Evolutionary conservation across 1,140 invertebrate species (phyloP), one percentile per base, ranked within the genome.

Genomic region (Penaeus indicus): DNA sequence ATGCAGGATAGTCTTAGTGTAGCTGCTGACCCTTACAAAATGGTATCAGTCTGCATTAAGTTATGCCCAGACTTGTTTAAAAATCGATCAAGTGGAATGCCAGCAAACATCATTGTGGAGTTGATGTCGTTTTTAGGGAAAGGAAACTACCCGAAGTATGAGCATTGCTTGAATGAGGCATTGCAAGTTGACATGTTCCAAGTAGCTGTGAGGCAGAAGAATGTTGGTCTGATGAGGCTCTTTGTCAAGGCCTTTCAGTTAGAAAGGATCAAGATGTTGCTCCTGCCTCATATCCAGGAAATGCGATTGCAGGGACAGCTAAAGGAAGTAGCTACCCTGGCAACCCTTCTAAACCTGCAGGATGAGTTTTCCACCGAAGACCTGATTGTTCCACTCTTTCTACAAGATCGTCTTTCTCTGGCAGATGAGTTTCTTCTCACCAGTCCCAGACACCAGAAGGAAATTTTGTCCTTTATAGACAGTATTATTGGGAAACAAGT

Each of bases 371-470:
- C 86, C 27, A 84, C 81, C 21, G 27, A 42, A 8, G 86, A 88
- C 61, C 75, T 88, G 18, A 79, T 88, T 54, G 47, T 88, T 19
- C 86, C 86, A 22, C 62, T 88, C 13, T 88, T 88, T 25, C 60
- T 83, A 21, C 25, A 63, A 25, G 82, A 88, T 67, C 80, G 79
- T 61, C 67, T 88, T 8, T 78, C 69, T 16, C 25, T 84, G 63
- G 86, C 86, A 27, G 86, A 88, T 67, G 86, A 83, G n/a, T 78
- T 88, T 63, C 62, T 88, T 21, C 67, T 25, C 3, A 64, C 81
- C 18, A 88, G 86, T 54, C 86, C 86, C 54, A 32, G 60, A 7
- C 86, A 88, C 27, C 81, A 88, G 81, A 88, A 88, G 22, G 86
- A 88, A 77, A 27, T 84, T 18, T 27, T 84, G 38, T 1, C 84